phyloP scores from a whole-genome alignment of 1,140 invertebrate genomes.

The Antheraea mylitta region DNA sequence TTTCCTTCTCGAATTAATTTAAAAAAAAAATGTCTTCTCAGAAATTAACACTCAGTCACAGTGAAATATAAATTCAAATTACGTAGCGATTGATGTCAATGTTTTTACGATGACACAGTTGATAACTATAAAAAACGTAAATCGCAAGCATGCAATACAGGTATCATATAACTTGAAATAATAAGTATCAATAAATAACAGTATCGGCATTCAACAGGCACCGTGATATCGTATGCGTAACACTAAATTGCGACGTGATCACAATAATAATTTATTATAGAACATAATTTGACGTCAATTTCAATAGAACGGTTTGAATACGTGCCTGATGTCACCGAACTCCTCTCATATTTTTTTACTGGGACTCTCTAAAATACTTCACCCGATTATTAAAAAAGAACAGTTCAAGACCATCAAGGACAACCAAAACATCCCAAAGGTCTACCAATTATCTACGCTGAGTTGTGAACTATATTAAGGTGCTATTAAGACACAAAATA shows the following conservation, averaged over 20 bases:
- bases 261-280: neutral
- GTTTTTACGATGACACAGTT: neutral
- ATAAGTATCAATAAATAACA: neutral
- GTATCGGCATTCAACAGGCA: neutral
- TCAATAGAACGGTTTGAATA: neutral
- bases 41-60: too few species aligned
- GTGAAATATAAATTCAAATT: too few species aligned
- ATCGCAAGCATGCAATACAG: neutral
- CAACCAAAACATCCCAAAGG: too few species aligned
- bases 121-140: neutral
- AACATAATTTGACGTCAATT: slow-evolving; percentile 4
- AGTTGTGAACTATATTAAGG: too few species aligned
- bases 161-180: neutral
- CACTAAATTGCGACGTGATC: slow-evolving; percentile 1
- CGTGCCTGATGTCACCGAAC: neutral
- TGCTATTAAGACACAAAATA: too few species aligned
- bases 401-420: too few species aligned
- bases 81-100: neutral
- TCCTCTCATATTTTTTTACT: neutral
- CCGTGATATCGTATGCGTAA: neutral
- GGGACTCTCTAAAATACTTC: neutral
- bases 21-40: too few species aligned
- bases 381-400: too few species aligned
- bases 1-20: too few species aligned
- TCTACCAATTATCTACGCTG: too few species aligned